These are phyloP conservation scores for Nasonia longicornis DNA, from an alignment of 1,140 invertebrate species.

Conservation along the genomic window DNA sequence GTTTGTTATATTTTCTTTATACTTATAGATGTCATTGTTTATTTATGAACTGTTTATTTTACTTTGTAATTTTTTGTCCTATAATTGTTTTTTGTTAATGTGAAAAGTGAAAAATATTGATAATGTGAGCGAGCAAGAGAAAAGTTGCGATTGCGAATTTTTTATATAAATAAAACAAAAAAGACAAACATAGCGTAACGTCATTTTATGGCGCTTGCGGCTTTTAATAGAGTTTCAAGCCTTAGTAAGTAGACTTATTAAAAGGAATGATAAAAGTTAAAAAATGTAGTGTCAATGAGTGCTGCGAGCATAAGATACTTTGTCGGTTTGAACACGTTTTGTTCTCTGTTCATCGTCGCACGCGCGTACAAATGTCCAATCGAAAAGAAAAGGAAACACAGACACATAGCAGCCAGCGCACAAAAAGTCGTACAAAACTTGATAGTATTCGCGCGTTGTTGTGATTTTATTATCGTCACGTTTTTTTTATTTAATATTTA, in stretches of 20 bases:
- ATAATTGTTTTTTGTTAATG: slow-evolving; percentile 67
- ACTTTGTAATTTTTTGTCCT: slow-evolving; percentile 62
- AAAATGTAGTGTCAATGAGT: slow-evolving; percentile 33
- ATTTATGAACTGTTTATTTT: slow-evolving; percentile 70
- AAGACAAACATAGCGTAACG: slow-evolving; percentile 49
- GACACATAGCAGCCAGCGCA: slow-evolving; percentile 19
- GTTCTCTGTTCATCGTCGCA: slow-evolving; percentile 33
- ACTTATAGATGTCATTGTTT: slow-evolving; percentile 67
- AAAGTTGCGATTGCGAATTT: slow-evolving; percentile 52
- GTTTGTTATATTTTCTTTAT: slow-evolving; percentile 69
- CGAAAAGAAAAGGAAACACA: slow-evolving; percentile 5
- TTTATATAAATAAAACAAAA: slow-evolving; percentile 52
- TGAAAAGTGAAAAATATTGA: slow-evolving; percentile 50
- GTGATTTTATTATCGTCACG: slow-evolving; percentile 42
- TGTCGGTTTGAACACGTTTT: slow-evolving; percentile 37
- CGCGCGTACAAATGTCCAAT: slow-evolving; percentile 39
- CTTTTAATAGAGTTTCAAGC: slow-evolving; percentile 50
- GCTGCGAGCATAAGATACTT: slow-evolving; percentile 44
- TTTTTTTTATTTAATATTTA: slow-evolving; percentile 43
- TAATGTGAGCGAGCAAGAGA: slow-evolving; percentile 40
- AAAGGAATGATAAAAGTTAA: slow-evolving; percentile 16
- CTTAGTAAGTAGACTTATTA: slow-evolving; percentile 52
- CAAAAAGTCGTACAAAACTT: slow-evolving; percentile 42
- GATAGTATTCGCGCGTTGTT: slow-evolving; percentile 46
- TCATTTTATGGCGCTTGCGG: slow-evolving; percentile 53